Conservation (phyloP, 2,888 invertebrate species). For the Eupithecia vulgata region DNA sequence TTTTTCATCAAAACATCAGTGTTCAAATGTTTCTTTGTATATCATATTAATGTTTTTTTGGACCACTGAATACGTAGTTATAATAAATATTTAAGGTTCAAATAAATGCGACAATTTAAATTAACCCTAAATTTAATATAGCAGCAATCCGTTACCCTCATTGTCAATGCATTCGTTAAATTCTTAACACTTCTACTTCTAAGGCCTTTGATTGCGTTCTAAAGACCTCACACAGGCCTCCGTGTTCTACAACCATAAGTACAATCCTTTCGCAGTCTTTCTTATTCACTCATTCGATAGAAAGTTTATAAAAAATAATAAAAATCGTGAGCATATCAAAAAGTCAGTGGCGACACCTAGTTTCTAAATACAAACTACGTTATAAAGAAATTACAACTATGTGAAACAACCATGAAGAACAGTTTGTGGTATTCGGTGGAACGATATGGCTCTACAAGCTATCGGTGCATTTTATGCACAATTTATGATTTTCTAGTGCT, state of each 20-base stretch:
- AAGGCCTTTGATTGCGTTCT: neutral
- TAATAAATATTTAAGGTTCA: slow-evolving; percentile 12
- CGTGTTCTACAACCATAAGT: slow-evolving; percentile 40
- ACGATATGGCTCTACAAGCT: slow-evolving; percentile 24
- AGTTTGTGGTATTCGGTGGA: slow-evolving; percentile 26
- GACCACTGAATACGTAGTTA: neutral
- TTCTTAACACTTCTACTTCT: slow-evolving; percentile 7
- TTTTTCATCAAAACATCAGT: neutral
- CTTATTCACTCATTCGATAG: slow-evolving; percentile 17
- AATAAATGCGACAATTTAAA: slow-evolving; percentile 25
- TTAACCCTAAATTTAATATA: neutral
- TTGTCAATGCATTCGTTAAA: slow-evolving; percentile 11
- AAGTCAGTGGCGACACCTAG: slow-evolving; percentile 19
- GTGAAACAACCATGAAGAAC: slow-evolving; percentile 20
- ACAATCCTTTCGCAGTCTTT: slow-evolving; percentile 42
- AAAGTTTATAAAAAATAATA: slow-evolving; percentile 16
- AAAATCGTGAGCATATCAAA: slow-evolving; percentile 26
- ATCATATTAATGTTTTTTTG: neutral
- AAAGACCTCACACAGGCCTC: neutral
- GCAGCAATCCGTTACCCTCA: slow-evolving; percentile 18
- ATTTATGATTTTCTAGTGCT: neutral
- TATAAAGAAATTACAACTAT: slow-evolving; percentile 11
- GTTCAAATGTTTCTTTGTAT: neutral
- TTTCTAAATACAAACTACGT: slow-evolving; percentile 12
- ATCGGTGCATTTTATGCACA: slow-evolving; percentile 5